Evolutionary conservation across 2,113 vertebrate genomes (phyloP).

Genomic region (Lepisosteus oculatus): DNA sequence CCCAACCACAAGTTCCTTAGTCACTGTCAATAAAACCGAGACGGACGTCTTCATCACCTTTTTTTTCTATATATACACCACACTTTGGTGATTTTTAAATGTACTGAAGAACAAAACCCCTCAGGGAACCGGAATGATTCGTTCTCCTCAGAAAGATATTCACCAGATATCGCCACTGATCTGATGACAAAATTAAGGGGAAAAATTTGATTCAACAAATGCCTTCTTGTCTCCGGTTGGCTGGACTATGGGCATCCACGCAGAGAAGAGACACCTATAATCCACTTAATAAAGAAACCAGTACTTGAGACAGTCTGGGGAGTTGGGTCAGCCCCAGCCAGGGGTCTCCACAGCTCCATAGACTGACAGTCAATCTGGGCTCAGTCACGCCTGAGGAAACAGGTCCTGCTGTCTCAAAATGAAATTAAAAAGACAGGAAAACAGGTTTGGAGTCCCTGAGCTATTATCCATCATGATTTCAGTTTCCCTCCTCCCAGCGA

Average conservation of each 20-base stretch:
- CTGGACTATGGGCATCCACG: conserved; percentile 26
- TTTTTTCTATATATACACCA: background rate
- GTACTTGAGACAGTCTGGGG: background rate
- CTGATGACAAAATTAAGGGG: conserved; percentile 32
- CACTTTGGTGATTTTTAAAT: conserved; percentile 24
- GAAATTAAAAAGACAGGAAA: conserved; percentile 24
- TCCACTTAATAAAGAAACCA: conserved; percentile 26
- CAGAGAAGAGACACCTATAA: conserved; percentile 22
- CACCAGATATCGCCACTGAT: conserved; percentile 33
- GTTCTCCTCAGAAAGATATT: conserved; percentile 17
- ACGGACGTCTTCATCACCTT: background rate
- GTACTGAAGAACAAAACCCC: conserved; percentile 37
- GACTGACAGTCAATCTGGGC: background rate
- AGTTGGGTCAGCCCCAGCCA: background rate
- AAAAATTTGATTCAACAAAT: conserved; percentile 27
- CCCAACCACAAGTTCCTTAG: too few relatives aligned
- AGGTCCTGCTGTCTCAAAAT: conserved; percentile 19
- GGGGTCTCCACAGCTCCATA: background rate
- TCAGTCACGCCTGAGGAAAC: background rate
- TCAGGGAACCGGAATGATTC: conserved; percentile 33
- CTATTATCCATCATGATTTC: conserved; percentile 41
- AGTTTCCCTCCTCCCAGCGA: conserved; percentile 23
- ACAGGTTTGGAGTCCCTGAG: conserved; percentile 6
- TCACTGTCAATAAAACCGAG: too few relatives aligned
- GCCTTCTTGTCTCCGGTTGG: conserved; percentile 26